Base-by-base conservation (phyloP, 64 coral and sea anemone species). In the Pocillopora verrucosa region DNA sequence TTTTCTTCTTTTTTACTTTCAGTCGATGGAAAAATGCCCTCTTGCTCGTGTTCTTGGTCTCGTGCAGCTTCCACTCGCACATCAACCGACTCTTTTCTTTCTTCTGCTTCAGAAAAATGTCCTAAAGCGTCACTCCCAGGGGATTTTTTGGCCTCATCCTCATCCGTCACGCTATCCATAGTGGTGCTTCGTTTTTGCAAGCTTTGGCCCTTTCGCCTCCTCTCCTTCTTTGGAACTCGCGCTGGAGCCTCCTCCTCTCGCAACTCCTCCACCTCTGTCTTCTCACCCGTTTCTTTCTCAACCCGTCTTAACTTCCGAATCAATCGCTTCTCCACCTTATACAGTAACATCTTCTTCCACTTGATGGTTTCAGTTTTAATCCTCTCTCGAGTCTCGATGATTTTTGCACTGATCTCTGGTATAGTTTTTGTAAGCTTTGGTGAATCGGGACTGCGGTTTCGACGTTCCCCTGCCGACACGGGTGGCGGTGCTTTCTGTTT, bases 301-400 rank as follows among this genome's bases (percentile, higher is more conserved):
- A 37, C 72, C 58, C 74, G 72, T 51, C 72, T 83, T 16, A 91
- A 37, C 84, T 84, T 91, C n/a, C 76, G 25, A 19, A 84, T 84
- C 24, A 91, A 67, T 37, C 34, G 79, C 57, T 45, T 76, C 73
- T 91, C 89, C 14, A 91, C n/a, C 34, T 45, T 76, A 60, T 41
- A 24, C 17, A 91, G 80, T 26, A 91, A 5, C 35, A 36, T 62
- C 67, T 91, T 84, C 60, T 91, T 91, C 89, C 89, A 91, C 11
- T 91, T 80, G 11, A 91, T 91, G 1, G 80, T 61, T 56, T 91
- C 89, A 5, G 76, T 76, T n/a, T 64, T 75, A 5, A 91, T 84
- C 65, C 89, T 80, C 5, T 91, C 79, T 65, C 89, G 84, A 26
- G 89, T 91, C 60, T 91, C 80, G 2, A 84, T 17, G 41, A 91